A percentile compares a stretch with the other conserved stretches of the same genome.
phyloP scores from a whole-genome alignment of 2,888 invertebrate genomes.

The Elegia similella region DNA sequence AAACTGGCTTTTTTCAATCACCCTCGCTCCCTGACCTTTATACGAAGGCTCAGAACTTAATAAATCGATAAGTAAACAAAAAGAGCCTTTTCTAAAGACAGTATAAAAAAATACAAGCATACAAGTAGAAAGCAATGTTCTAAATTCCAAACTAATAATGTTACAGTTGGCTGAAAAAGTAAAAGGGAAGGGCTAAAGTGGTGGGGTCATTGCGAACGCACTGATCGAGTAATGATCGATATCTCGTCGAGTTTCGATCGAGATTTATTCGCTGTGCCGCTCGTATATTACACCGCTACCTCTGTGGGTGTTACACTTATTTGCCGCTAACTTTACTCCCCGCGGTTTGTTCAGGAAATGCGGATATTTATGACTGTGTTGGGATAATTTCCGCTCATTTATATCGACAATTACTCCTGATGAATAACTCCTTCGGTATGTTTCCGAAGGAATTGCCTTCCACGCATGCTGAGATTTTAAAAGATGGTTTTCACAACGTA shows the following conservation, averaged over 20 bases:
- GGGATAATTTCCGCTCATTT: background rate
- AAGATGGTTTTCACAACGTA: no score
- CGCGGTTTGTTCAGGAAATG: slow-evolving; percentile 3
- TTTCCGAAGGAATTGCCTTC: background rate
- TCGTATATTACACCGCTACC: slow-evolving; percentile 51
- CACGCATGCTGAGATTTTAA: no score
- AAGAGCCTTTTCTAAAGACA: no score
- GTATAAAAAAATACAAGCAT: no score
- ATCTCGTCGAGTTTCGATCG: slow-evolving; percentile 47
- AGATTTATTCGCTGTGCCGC: slow-evolving; percentile 49
- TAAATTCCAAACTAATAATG: no score
- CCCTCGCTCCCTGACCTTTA: no score
- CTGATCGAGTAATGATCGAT: slow-evolving; percentile 48
- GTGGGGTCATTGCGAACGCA: background rate
- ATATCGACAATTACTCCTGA: background rate
- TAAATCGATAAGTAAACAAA: no score
- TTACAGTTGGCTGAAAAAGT: no score
- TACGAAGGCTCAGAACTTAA: no score
- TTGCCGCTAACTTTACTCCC: slow-evolving; percentile 7
- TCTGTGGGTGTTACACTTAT: slow-evolving; percentile 42
- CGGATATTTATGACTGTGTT: background rate
- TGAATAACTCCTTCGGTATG: background rate
- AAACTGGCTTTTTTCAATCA: no score
- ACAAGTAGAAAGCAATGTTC: no score
- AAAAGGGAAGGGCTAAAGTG: background rate